Conservation (phyloP, 2,113 vertebrate species). For the Pan troglodytes region NHGRI_mPanTro3-v2.1_pri NC_072402.2:167813001-167813500, state of each 20-base stretch:
- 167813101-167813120: neutral
- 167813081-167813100: neutral
- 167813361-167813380: neutral
- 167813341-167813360: neutral
- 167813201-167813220: neutral
- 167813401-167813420: neutral
- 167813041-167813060: neutral
- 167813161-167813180: neutral
- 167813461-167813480: neutral
- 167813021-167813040: neutral
- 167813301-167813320: neutral
- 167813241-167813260: neutral
- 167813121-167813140: neutral
- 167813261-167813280: neutral
- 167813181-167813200: neutral
- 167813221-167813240: neutral
- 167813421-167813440: neutral
- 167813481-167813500: neutral
- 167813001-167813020: neutral
- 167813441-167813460: neutral
- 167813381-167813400: accelerated
- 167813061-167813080: neutral
- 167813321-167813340: neutral
- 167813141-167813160: neutral
- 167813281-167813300: neutral